Base-by-base conservation (phyloP, 1,140 invertebrate genomes). In the Holotrichia oblita region DNA sequence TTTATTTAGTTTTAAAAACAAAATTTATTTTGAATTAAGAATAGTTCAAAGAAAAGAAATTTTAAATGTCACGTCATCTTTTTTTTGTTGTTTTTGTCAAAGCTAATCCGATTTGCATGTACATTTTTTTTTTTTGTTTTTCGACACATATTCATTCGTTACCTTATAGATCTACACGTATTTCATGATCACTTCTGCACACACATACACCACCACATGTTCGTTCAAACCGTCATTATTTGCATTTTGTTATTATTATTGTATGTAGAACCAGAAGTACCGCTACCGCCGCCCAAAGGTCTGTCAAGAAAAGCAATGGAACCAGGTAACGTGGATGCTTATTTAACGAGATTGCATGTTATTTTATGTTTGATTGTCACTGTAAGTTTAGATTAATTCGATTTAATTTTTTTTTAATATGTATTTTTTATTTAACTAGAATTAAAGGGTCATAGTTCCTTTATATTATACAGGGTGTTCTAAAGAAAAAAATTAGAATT, bases 211-310 rank as follows among this genome's bases (percentile, higher is more conserved):
- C 44, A 48, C n/a, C 6, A 3, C 22, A 64, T 22, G 9, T 64
- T 22, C 17, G 14, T 12, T 64, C 17, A 20, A 24, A 20, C 6
- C 61, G 9, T 64, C 61, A 27, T 64, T 22, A 64, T 17, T 6
- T 61, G 14, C 17, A n/a, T 48, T 14, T 48, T 48, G n/a, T 48
- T 42, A 4, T 64, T 64, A 27, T 64, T 64, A 64, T 64, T 64
- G 6, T 22, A 64, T 27, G 61, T 64, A 64, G 61, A 64, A 64
- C 61, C n/a, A n/a, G n/a, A 64, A 20, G 12, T 20, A 64, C n/a
- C n/a, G n/a, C n/a, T 27, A 64, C n/a, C 61, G 22, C 61, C 61
- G 10, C 61, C 61, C 17, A 64, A 64, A 27, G 61, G 61, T 20
- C 17, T 64, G 8, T 64, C 61, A n/a, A n/a, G n/a, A 64, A 64